Base-by-base conservation (phyloP, 2,113 vertebrate genomes). In the Willisornis vidua region DNA sequence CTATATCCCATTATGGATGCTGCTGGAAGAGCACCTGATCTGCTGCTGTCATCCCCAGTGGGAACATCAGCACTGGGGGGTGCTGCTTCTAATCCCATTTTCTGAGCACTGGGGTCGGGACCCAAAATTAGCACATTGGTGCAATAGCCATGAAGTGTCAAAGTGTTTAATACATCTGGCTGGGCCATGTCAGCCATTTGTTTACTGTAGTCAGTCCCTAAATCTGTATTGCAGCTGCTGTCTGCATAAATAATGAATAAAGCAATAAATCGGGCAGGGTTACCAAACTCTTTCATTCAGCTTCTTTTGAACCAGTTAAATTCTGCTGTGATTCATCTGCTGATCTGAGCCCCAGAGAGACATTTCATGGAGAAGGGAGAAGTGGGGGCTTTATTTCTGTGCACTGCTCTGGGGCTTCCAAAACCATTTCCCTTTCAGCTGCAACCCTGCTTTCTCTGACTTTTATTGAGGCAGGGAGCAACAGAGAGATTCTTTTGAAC, bases 241-340 rank as follows among this genome's bases (percentile, higher is more conserved):
- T 22, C 87, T 95, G 91, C 89, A 89, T 78, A 91, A 89, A 75
- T 68, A 94, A 91, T 37, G 62, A 87, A 87, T 59, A 75, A 74
- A 94, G 70, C 61, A 52, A 68, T 92, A 78, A 82, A 72, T 85
- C 51, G 85, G 58, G 23, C 66, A 87, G 49, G 16, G 66, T 58
- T 84, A 92, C 49, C 52, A 55, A 90, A 89, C 35, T 7, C 39
- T 77, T 77, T 37, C 61, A 9, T 73, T 81, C 28, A 4, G 57
- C 39, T 76, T 72, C 77, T 87, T 61, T 48, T 65, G 65, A 89
- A 59, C 19, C 48, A 54, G 63, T 61, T 89, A 29, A 91, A 89
- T 72, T 92, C 65, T 78, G 29, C 73, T 72, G 35, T 3, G 6
- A 71, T 78, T 81, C 73, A 25, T 41, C 41, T 75, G 28, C 46